Evolutionary conservation across 2,113 vertebrate species (phyloP).

Genomic region (Salvelinus fontinalis): DNA sequence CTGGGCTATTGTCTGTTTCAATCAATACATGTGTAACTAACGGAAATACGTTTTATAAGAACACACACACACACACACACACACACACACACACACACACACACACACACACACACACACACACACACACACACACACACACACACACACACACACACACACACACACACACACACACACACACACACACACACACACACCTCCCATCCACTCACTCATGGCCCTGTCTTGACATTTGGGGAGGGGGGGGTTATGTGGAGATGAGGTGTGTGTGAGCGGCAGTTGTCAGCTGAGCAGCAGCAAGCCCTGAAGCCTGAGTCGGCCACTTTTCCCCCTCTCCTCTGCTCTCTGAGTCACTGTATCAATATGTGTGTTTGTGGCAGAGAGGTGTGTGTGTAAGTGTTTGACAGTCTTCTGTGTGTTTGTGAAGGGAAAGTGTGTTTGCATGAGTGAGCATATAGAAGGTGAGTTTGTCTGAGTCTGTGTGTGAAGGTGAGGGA

Average conservation of each 20-base stretch:
- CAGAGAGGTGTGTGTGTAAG: background rate
- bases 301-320: background rate
- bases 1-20: background rate
- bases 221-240: background rate
- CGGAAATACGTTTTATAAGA: background rate
- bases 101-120: conserved; percentile 1
- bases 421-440: conserved; percentile 53
- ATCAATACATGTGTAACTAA: background rate
- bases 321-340: conserved; percentile 50
- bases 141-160: background rate
- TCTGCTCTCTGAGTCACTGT: background rate
- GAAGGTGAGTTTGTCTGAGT: conserved; percentile 9
- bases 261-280: conserved; percentile 50
- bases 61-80: conserved; percentile 1
- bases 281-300: background rate
- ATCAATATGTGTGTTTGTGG: background rate
- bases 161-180: background rate
- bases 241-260: conserved; percentile 60
- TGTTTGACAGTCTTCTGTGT: conserved; percentile 17
- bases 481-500: background rate
- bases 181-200: conserved; percentile 3
- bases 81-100: background rate
- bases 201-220: background rate
- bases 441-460: conserved; percentile 67
- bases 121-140: background rate